Conservation (phyloP, 2,113 vertebrate genomes). For the Stegastes partitus region DNA sequence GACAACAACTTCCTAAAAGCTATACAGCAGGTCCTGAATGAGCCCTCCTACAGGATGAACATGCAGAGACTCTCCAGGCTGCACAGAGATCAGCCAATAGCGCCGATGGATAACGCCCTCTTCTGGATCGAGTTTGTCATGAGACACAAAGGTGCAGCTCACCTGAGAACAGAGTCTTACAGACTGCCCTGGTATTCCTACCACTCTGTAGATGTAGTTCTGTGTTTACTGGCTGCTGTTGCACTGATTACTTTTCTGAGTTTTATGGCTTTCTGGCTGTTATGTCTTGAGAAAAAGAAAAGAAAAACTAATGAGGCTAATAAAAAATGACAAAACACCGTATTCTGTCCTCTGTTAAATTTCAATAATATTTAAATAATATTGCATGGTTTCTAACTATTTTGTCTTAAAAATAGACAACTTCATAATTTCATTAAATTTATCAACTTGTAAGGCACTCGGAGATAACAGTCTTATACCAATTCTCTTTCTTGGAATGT, state of each 20-base stretch:
- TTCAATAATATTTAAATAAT: neutral
- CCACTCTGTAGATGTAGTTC: conserved; percentile 71
- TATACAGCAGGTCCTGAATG: conserved; percentile 72
- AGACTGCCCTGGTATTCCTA: conserved; percentile 81
- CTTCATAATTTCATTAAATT: no score
- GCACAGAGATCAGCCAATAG: conserved; percentile 76
- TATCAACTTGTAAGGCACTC: no score
- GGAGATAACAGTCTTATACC: no score
- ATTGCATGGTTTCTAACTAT: no score
- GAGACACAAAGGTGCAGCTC: conserved; percentile 80
- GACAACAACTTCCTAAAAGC: conserved; percentile 65
- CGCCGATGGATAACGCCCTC: conserved; percentile 63
- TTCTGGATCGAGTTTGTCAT: conserved; percentile 83
- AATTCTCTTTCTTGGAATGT: no score
- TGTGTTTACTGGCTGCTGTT: neutral
- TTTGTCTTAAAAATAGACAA: no score
- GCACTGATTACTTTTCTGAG: neutral
- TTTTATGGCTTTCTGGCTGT: conserved; percentile 7
- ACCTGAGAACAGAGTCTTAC: conserved; percentile 70
- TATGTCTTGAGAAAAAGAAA: conserved; percentile 24
- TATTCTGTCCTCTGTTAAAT: neutral
- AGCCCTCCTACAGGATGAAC: conserved; percentile 79
- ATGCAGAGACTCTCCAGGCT: conserved; percentile 82
- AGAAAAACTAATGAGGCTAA: conserved; percentile 5
- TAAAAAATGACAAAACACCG: conserved; percentile 1